Evolutionary conservation across 2,113 vertebrate species (phyloP).

Genomic region (Xiphophorus hellerii): DNA sequence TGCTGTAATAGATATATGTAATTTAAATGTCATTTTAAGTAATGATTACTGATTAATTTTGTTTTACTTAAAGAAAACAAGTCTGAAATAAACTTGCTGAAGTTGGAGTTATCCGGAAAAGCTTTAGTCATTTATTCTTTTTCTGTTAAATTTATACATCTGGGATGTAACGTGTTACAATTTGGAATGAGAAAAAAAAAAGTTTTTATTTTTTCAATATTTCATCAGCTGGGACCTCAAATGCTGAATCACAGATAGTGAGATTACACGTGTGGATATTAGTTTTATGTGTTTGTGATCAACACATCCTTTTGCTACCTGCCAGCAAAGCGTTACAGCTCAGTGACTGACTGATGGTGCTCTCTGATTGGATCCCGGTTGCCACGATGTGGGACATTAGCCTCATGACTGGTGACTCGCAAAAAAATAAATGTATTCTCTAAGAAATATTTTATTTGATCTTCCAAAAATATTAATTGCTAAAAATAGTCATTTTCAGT

Average conservation of each 20-base stretch:
- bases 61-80: slow-evolving; percentile 14
- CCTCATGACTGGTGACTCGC: slow-evolving; percentile 54
- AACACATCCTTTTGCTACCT: slow-evolving; percentile 49
- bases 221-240: slow-evolving; percentile 36
- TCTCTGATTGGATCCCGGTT: slow-evolving; percentile 58
- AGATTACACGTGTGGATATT: slow-evolving; percentile 6
- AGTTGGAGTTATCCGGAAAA: neutral
- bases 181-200: slow-evolving; percentile 19
- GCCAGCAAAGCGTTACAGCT: slow-evolving; percentile 59
- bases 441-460: neutral
- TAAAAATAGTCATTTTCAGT: slow-evolving; percentile 3
- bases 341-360: slow-evolving; percentile 65
- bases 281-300: slow-evolving; percentile 22
- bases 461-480: slow-evolving; percentile 10
- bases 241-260: slow-evolving; percentile 1
- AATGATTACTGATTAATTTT: slow-evolving; percentile 31
- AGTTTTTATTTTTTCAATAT: slow-evolving; percentile 26
- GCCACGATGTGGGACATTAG: slow-evolving; percentile 65
- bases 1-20: slow-evolving; percentile 45
- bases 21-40: slow-evolving; percentile 38
- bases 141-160: slow-evolving; percentile 37
- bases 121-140: slow-evolving; percentile 25
- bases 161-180: slow-evolving; percentile 37
- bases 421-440: neutral
- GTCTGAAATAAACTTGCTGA: slow-evolving; percentile 11